Conservation (phyloP, 2,888 invertebrate genomes). For the Ditula angustiorana region DNA sequence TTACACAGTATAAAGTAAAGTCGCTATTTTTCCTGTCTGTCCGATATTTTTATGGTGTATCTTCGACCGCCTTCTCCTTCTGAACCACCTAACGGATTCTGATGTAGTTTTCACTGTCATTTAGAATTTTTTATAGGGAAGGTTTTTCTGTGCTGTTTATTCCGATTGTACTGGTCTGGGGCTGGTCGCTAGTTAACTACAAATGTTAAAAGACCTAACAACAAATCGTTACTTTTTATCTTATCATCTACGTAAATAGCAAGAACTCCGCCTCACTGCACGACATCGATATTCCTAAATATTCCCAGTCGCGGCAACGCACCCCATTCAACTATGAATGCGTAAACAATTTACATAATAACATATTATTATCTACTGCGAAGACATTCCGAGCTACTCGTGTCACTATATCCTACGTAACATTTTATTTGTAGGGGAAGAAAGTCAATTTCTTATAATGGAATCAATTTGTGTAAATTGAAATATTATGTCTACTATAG, state of each 20-base stretch:
- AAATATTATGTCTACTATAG: slow-evolving; percentile 54
- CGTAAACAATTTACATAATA: slow-evolving; percentile 76
- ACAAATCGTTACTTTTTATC: not conserved
- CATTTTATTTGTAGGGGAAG: slow-evolving; percentile 50
- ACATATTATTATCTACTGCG: slow-evolving; percentile 64
- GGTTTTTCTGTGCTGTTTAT: too few relatives aligned
- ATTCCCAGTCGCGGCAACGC: slow-evolving; percentile 8
- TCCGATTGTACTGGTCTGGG: too few relatives aligned
- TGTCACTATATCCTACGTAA: slow-evolving; percentile 28
- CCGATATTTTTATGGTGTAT: too few relatives aligned
- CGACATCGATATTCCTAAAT: slow-evolving; percentile 11
- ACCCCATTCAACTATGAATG: slow-evolving; percentile 30
- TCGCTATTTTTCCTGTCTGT: too few relatives aligned
- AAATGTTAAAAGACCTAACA: not conserved
- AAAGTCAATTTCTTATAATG: slow-evolving; percentile 56
- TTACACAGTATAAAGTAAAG: too few relatives aligned
- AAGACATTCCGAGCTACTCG: slow-evolving; percentile 57
- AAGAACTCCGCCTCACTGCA: not conserved
- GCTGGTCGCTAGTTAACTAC: not conserved
- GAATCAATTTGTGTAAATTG: slow-evolving; percentile 55
- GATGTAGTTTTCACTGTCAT: too few relatives aligned
- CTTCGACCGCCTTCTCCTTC: too few relatives aligned
- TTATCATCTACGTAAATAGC: not conserved
- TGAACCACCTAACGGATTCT: too few relatives aligned
- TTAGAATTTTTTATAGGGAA: too few relatives aligned